Conservation (phyloP, 2,113 vertebrate genomes). For the Rhagologus leucostigma region DNA sequence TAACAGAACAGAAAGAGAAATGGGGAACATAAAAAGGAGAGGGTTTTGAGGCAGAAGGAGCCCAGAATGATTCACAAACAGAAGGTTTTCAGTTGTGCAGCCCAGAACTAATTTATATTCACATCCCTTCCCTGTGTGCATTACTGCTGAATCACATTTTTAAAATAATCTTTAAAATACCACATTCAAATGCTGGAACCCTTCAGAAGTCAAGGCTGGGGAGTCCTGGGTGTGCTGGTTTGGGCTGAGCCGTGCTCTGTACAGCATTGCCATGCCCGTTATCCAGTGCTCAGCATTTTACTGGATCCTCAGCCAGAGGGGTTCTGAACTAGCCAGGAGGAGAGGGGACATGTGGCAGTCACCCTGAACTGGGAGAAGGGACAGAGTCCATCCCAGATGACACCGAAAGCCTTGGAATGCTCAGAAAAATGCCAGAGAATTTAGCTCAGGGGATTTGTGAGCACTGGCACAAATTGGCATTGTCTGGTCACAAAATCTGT, state of each 20-base stretch:
- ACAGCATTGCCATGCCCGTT: fast-evolving
- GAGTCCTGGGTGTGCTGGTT: not conserved
- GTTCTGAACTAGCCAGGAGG: not conserved
- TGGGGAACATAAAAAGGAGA: fast-evolving
- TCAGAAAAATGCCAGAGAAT: too few species aligned
- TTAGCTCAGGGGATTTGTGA: not conserved
- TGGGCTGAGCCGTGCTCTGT: fast-evolving
- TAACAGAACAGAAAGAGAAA: not conserved
- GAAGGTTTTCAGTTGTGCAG: not conserved
- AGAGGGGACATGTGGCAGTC: not conserved
- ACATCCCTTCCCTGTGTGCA: not conserved
- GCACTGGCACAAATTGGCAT: not conserved
- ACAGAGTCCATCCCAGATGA: not conserved
- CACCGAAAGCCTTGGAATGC: not conserved
- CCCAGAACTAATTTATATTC: not conserved
- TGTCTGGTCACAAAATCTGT: not conserved
- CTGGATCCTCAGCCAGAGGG: not conserved
- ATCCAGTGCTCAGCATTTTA: not conserved
- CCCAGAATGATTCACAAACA: not conserved
- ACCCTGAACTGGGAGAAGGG: not conserved
- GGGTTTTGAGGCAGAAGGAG: not conserved
- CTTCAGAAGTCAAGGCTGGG: not conserved
- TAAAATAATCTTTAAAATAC: not conserved
- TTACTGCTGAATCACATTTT: not conserved
- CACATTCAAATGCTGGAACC: not conserved